Evolutionary conservation across 2,888 invertebrate genomes (phyloP), one percentile per base, ranked within the genome.

Genomic region (Athalia circularis): DNA sequence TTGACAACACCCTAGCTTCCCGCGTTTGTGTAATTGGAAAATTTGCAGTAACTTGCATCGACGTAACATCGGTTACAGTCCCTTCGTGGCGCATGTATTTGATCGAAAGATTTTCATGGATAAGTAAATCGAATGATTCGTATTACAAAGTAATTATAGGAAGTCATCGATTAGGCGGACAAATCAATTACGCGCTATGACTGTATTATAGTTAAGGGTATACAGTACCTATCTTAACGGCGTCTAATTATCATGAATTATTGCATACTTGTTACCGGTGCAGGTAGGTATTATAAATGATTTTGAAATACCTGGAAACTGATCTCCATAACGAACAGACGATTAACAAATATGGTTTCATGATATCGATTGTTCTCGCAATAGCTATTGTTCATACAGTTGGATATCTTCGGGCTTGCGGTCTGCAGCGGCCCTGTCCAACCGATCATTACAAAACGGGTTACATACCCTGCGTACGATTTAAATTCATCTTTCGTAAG

Each of bases 231-330:
- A 2, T 29, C 29, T 29, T 29, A 29, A 29, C 29, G 29, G 29
- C 1, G 29, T 29, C 29, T 29, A 29, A 29, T 29, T 29, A 29
- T 29, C 29, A 29, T 29, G 29, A 29, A 29, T 29, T 29, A 29
- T 29, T 29, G 2, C 29, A 29, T 29, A 57, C 15, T 9, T 70
- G 47, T 72, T 72, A 7, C 54, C n/a, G 9, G 54, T 54, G 7
- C 54, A 54, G 6, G 8, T 72, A 52, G 29, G 29, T 29, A 29
- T 43, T 72, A 59, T 72, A 59, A 72, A 72, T 72, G 72, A 59
- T 72, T 72, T 72, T 59, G 72, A 72, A 72, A 72, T 72, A 57
- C 57, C 47, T 75, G 62, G 75, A 75, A 75, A 64, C 62, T 75
- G 62, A 75, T 75, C 64, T 62, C 75, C 75, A 75, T 75, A 75